Percentiles rank a stretch among this genome's conserved stretches.
phyloP scores from a whole-genome alignment of 2,888 invertebrate genomes.

The Pammene aurita region DNA sequence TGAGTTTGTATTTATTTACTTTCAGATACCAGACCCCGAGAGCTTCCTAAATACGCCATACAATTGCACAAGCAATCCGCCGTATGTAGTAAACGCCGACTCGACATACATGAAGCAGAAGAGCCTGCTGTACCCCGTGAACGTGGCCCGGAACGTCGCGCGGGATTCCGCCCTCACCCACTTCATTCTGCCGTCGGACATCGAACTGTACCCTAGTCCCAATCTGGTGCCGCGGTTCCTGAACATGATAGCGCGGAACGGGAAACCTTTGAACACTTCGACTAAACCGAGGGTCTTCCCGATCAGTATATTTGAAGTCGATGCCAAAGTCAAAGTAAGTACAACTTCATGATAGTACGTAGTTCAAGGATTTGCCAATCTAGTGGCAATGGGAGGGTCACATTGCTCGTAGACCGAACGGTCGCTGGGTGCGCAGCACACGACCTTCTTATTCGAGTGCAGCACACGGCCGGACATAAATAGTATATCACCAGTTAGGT shows the following conservation, averaged over 20 bases:
- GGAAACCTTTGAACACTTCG: constrained; percentile 84
- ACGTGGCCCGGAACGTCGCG: constrained; percentile 95
- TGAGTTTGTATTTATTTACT: constrained; percentile 44
- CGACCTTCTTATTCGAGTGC: too few species aligned
- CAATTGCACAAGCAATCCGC: constrained; percentile 88
- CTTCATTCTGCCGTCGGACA: constrained; percentile 93
- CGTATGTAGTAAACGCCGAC: constrained; percentile 85
- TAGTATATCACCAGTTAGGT: too few species aligned
- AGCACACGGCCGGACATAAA: too few species aligned
- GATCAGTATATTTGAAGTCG: constrained; percentile 94
- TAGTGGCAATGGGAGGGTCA: too few species aligned
- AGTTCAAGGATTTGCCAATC: too few species aligned
- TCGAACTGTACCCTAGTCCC: constrained; percentile 95
- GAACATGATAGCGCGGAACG: constrained; percentile 91
- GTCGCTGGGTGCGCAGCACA: too few species aligned
- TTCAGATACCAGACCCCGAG: constrained; percentile 87
- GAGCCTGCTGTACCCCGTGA: constrained; percentile 93
- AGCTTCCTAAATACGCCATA: constrained; percentile 84
- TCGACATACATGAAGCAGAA: constrained; percentile 91
- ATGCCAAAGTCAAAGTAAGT: constrained; percentile 75
- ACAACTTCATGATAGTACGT: background rate
- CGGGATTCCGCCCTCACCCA: constrained; percentile 91
- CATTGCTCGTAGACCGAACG: too few species aligned
- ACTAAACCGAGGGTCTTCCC: constrained; percentile 89
- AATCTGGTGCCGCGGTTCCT: constrained; percentile 91